Base-by-base conservation (phyloP, 2,888 invertebrate species). In the Oscheius onirici region DNA sequence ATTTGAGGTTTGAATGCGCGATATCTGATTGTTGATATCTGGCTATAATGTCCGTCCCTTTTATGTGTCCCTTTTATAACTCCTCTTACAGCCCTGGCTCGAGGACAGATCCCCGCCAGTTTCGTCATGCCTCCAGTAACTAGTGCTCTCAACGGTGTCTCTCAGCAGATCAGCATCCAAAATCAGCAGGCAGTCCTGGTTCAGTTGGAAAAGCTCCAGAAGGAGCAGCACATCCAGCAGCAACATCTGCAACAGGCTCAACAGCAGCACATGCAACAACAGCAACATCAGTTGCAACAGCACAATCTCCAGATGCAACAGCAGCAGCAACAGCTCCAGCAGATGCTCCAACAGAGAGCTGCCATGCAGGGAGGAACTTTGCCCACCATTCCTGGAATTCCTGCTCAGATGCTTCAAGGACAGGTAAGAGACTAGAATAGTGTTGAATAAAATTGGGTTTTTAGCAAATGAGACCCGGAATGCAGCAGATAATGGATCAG, bases 231-330 rank as follows among this genome's bases (percentile, higher is more conserved):
- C 34, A 34, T 49, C 11, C 71, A 71, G 52, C 65, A 66, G 41
- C 65, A 61, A 17, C 66, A 71, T 22, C 40, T 58, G 10, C 71
- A 71, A 44, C 46, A 43, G 26, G 54, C n/a, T 44, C 61, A 61
- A 17, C 60, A 60, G 15, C 43, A 41, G n/a, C 49, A 46, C 5
- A 20, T 63, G 22, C 72, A 72, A 46, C 61, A 49, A 40, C 58
- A 57, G 5, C 60, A 52, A 1, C 63, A 63, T 11, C 49, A 26
- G 28, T 22, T 28, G 49, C 70, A 70, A 13, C 74, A 63, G n/a
- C 60, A n/a, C n/a, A n/a, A n/a, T n/a, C n/a, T n/a, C n/a, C 72
- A 73, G 63, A 26, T 52, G 40, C 60, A 58, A 17, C 61, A 60
- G 24, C 67, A 76, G 61, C 65, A 69, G 10, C 55, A 46, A 40